Conservation (phyloP, 2,888 invertebrate species). For the Trissonchulus latispiculum region DNA sequence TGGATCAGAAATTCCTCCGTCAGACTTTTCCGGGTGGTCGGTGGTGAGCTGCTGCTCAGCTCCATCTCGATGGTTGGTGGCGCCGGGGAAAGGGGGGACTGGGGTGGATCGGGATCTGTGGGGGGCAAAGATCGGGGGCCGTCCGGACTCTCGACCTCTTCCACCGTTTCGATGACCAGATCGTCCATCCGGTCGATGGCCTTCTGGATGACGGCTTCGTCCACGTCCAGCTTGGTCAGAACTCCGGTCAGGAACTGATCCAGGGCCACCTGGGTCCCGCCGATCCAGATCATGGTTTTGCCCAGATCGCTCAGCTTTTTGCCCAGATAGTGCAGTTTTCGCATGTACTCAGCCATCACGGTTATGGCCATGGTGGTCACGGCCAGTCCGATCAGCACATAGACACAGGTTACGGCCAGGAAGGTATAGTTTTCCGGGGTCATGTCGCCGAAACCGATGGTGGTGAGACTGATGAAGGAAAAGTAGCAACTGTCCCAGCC, state of each 20-base stretch:
- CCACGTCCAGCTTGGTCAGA: neutral
- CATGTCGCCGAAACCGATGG: conserved; percentile 3
- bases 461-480: neutral
- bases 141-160: neutral
- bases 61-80: too few relatives aligned
- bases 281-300: neutral
- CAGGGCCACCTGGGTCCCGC: neutral
- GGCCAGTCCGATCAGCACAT: neutral
- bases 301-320: neutral
- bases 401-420: neutral
- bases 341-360: neutral
- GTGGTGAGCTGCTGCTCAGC: too few relatives aligned
- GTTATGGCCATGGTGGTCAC: conserved; percentile 5
- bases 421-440: neutral
- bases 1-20: too few relatives aligned
- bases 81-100: too few relatives aligned
- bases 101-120: too few relatives aligned
- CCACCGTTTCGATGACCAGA: neutral
- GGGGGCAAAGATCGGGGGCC: too few relatives aligned
- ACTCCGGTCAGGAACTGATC: neutral
- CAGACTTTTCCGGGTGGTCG: too few relatives aligned
- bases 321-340: conserved; percentile 12
- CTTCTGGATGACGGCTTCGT: neutral
- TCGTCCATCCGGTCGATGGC: neutral
- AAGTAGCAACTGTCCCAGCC: neutral